These are phyloP conservation scores for Sitodiplosis mosellana DNA, from an alignment of 1,140 invertebrate genomes.

Conservation along the genomic window DNA sequence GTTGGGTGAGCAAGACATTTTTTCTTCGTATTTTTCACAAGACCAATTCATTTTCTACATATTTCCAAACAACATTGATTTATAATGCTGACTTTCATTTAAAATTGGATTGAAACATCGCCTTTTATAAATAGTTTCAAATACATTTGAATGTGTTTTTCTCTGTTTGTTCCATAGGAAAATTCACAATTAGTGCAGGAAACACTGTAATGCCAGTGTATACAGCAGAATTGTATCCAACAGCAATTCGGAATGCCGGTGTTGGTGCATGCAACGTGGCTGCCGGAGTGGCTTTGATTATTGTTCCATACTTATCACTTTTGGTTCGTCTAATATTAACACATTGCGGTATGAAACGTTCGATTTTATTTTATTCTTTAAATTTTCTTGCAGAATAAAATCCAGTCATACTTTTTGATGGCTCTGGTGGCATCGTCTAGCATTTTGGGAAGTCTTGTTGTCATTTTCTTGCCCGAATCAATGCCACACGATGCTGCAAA, in stretches of 20 bases:
- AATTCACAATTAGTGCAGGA: slow-evolving; percentile 46
- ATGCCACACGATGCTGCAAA: slow-evolving; percentile 7
- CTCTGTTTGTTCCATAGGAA: slow-evolving; percentile 23
- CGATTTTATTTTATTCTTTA: slow-evolving; percentile 3
- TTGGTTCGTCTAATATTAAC: too few relatives aligned
- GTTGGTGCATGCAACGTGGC: slow-evolving; percentile 50
- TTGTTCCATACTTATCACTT: slow-evolving; percentile 52
- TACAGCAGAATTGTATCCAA: slow-evolving; percentile 54
- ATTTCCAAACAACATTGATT: too few relatives aligned
- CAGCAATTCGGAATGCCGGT: slow-evolving; percentile 48
- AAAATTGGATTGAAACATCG: too few relatives aligned
- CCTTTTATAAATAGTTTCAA: too few relatives aligned
- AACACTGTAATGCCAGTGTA: slow-evolving; percentile 55
- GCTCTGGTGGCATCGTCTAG: slow-evolving; percentile 24
- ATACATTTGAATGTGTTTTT: too few relatives aligned
- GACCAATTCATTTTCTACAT: too few relatives aligned
- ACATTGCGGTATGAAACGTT: slow-evolving; percentile 5
- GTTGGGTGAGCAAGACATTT: slow-evolving; percentile 25
- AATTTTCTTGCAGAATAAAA: slow-evolving; percentile 21
- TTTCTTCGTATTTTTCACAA: too few relatives aligned
- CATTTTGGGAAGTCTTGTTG: slow-evolving; percentile 27
- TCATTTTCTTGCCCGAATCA: slow-evolving; percentile 22
- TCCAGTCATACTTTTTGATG: slow-evolving; percentile 25
- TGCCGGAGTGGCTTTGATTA: slow-evolving; percentile 44
- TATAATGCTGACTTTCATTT: too few relatives aligned